phyloP scores from a whole-genome alignment of 2,888 invertebrate genomes.

The Drosophila anomalata region DNA sequence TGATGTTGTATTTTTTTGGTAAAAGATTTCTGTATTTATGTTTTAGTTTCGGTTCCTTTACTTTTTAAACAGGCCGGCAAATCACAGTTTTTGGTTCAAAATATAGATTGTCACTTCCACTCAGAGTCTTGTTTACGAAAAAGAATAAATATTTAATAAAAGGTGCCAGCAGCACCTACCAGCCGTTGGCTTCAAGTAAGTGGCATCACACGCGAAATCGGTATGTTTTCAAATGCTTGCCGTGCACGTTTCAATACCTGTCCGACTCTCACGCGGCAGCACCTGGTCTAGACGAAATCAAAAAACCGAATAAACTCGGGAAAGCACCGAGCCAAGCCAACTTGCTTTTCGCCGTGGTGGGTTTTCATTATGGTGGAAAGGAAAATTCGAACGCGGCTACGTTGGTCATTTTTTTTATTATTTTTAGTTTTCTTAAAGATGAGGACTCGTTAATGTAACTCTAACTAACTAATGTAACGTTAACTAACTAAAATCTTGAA shows the following conservation, averaged over 20 bases:
- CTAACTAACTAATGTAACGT: too few species aligned
- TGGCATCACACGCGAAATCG: constrained; percentile 17
- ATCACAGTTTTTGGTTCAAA: constrained; percentile 1
- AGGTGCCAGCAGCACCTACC: not conserved
- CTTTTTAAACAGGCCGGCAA: not conserved
- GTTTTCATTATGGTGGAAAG: not conserved
- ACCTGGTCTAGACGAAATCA: constrained; percentile 58
- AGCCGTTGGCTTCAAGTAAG: not conserved
- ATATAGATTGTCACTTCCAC: not conserved
- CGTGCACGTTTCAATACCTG: constrained; percentile 59
- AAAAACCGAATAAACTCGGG: constrained; percentile 66
- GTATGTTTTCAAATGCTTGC: constrained; percentile 27
- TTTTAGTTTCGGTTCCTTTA: not conserved
- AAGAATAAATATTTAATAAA: not conserved
- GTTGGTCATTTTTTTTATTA: not conserved
- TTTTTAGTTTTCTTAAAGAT: not conserved
- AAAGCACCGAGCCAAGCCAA: constrained; percentile 20
- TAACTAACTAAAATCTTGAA: too few species aligned
- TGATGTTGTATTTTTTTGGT: constrained; percentile 2
- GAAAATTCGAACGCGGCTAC: not conserved
- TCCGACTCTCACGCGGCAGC: constrained; percentile 60
- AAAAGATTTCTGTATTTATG: not conserved
- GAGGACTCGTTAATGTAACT: not conserved
- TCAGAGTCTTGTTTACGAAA: not conserved
- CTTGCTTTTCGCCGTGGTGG: constrained; percentile 33